Evolutionary conservation across 1,140 invertebrate species (phyloP), one percentile per base, ranked within the genome.

Genomic region (Penaeus chinensis): DNA sequence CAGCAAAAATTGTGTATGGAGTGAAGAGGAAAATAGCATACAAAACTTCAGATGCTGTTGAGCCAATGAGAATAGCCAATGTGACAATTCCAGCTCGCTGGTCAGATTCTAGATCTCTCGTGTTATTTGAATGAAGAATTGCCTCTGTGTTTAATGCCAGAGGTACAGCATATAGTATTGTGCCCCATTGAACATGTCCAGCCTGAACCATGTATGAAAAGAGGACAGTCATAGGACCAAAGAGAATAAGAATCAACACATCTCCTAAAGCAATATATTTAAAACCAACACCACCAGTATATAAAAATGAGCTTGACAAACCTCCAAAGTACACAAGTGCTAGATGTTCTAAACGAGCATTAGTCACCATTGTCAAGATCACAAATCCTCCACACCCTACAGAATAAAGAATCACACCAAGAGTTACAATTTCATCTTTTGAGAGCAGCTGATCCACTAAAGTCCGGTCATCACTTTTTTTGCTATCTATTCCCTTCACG

Each of bases 321-420:
- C 98, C 98, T 82, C 98, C 97, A 93, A 99, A 99, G 92, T 98
- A 99, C 1, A 98, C 95, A 16, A 99, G 92, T 4, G 98, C 97
- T 88, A 99, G 93, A 92, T 98, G 97, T 92, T 98, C 97, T 95
- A 98, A 96, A 92, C 96, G 96, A 0, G 97, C 97, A 13, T 96
- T 96, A 69, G 97, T 98, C 83, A 97, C 93, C 22, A 94, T 93
- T 1, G 96, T 94, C 80, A 98, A 92, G 32, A 96, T 91, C 42
- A 98, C 95, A 92, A 98, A 98, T 60, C 96, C 97, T n/a, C 96
- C 92, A 92, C 96, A 98, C 81, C 98, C 97, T 77, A 95, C 94
- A 84, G 95, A 94, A 91, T 99, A 99, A 4, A 98, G 93, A 87
- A 98, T 93, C 76, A 96, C 97, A 84, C 97, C 98, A 13, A 98